Base-by-base conservation (phyloP, 2,888 invertebrate species). In the Eulithis prunata region DNA sequence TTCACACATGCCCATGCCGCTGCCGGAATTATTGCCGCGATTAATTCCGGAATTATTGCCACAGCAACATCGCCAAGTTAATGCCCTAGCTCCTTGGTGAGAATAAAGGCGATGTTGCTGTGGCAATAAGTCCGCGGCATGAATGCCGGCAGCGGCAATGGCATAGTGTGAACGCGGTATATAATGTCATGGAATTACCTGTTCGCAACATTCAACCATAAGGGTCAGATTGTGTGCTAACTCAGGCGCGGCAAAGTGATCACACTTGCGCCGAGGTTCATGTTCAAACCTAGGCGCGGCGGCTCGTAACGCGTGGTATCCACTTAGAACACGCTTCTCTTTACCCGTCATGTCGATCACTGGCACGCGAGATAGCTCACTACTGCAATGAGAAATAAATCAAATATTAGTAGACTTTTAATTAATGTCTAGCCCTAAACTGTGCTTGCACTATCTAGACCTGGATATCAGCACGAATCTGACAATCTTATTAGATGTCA, bases 281-380 rank as follows among this genome's bases (percentile, higher is more conserved):
- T 95, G 94, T 74, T 96, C 96, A 80, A 83, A 96, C 51, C 96
- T 93, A 90, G 83, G 94, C 93, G 80, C 95, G 2, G 94, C 90
- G 36, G 97, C 96, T 0, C 96, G 95, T 49, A 99, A 94, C 0
- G 98, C 98, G 87, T 98, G 98, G 86, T 99, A 99, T 0, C 98
- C 98, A 81, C 97, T 97, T 3, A 98, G 94, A 46, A 99, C 97
- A 62, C 98, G 95, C 84, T 97, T 97, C 87, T 99, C 98, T 0
- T 97, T 97, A 0, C 99, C 99, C 7, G 99, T 99, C 98, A 99
- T 98, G 88, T 99, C 99, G 71, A 99, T 99, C 11, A 99, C 99
- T 75, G 99, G 99, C 51, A 98, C 98, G 87, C 97, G 97, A 43
- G 96, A 95, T 57, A 98, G 88, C 77, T 96, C 96, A 79, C 88